Conservation (phyloP, 2,113 vertebrate genomes). For the Peromyscus maniculatus region DNA sequence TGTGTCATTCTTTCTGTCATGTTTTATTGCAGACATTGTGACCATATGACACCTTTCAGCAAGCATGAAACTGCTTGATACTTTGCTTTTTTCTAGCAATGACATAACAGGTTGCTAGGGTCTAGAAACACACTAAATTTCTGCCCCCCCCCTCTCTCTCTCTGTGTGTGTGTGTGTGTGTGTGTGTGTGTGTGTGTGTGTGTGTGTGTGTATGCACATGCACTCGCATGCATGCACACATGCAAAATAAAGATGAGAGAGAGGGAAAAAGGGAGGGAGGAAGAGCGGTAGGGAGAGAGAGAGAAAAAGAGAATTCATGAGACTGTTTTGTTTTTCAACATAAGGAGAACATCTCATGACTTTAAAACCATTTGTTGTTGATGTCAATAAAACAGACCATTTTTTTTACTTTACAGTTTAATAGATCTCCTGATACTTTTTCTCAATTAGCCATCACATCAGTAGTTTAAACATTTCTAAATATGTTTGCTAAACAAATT, state of each 20-base stretch:
- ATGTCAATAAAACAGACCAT: constrained; percentile 26
- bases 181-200: not conserved
- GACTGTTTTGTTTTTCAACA: not conserved
- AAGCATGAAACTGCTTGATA: not conserved
- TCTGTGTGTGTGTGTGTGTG: not conserved
- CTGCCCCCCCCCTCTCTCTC: not conserved
- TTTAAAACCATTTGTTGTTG: constrained; percentile 5
- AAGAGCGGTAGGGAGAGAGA: accelerated
- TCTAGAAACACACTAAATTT: not conserved
- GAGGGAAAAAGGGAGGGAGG: accelerated
- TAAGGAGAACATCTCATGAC: not conserved
- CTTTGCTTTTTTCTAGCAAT: not conserved
- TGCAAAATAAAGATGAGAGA: too few species aligned
- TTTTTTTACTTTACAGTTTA: constrained; percentile 14
- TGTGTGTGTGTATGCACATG: not conserved
- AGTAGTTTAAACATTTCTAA: constrained; percentile 57
- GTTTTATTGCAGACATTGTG: not conserved
- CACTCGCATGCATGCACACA: too few species aligned
- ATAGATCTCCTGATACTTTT: constrained; percentile 33
- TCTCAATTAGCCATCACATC: constrained; percentile 30
- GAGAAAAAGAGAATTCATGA: not conserved
- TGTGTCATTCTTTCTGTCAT: not conserved
- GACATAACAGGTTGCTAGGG: not conserved
- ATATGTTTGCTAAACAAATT: constrained; percentile 65
- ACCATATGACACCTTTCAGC: not conserved